These are phyloP conservation scores for Cryptus armator DNA, from an alignment of 2,888 invertebrate genomes.

Conservation along the genomic window DNA sequence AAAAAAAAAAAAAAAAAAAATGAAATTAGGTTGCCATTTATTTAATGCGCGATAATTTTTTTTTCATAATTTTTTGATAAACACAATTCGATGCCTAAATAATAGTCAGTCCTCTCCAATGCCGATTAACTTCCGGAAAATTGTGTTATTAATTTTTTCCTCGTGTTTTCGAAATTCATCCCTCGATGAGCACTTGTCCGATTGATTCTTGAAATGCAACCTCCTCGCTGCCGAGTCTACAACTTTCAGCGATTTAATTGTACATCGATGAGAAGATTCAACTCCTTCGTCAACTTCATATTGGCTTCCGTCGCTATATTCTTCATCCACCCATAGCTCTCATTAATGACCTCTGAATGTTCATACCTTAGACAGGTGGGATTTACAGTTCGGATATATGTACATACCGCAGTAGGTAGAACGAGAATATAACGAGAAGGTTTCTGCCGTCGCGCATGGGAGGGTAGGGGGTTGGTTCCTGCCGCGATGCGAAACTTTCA, in stretches of 20 bases:
- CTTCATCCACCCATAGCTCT: background rate
- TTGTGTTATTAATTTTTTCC: too few species aligned
- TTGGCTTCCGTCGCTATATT: background rate
- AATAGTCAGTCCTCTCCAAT: too few species aligned
- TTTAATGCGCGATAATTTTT: too few species aligned
- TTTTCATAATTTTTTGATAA: too few species aligned
- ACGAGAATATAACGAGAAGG: conserved; percentile 58
- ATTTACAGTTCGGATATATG: conserved; percentile 32
- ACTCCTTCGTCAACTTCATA: background rate
- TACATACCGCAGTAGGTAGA: conserved; percentile 32
- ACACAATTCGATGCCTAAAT: too few species aligned
- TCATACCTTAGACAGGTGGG: conserved; percentile 1
- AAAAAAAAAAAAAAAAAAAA: background rate
- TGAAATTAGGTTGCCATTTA: background rate
- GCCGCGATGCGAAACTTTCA: conserved; percentile 57
- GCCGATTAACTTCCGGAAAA: too few species aligned
- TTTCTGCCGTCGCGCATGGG: background rate
- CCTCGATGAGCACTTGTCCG: too few species aligned
- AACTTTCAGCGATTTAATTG: background rate
- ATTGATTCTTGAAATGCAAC: too few species aligned
- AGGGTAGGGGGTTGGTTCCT: conserved; percentile 21
- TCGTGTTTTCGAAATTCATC: too few species aligned
- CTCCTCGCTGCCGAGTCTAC: too few species aligned
- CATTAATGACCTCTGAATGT: conserved; percentile 15
- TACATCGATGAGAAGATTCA: background rate